A percentile compares a stretch with the other conserved stretches of the same genome.
Conservation (phyloP, 2,797 vertebrate species). For the Distichodus sexfasciatus region DNA sequence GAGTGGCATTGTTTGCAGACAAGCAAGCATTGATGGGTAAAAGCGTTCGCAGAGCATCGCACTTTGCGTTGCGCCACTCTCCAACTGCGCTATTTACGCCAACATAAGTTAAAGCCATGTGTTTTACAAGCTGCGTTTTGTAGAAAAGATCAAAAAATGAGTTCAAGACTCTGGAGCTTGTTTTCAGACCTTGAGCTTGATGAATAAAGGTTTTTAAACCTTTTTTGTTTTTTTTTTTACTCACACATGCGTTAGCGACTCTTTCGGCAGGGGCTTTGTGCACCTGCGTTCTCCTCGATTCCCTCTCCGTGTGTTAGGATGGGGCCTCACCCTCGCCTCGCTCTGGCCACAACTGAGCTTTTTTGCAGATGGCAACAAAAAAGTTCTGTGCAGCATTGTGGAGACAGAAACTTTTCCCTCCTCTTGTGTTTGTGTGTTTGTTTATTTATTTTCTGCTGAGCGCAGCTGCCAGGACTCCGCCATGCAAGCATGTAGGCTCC, state of each 20-base stretch:
- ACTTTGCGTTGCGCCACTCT: neutral
- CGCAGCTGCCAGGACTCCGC: conserved; percentile 61
- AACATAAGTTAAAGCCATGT: neutral
- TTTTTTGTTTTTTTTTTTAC: conserved; percentile 40
- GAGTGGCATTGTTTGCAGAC: conserved; percentile 76
- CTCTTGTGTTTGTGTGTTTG: conserved; percentile 67
- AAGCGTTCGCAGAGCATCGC: neutral
- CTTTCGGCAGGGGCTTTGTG: neutral
- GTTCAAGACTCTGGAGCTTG: neutral
- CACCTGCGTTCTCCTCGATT: conserved; percentile 30
- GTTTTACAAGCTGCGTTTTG: neutral
- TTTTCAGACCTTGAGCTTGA: conserved; percentile 11
- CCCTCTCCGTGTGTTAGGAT: neutral
- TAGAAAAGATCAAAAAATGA: neutral
- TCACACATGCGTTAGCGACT: conserved; percentile 35
- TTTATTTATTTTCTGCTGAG: conserved; percentile 77
- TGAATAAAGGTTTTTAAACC: neutral
- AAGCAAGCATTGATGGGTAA: conserved; percentile 70
- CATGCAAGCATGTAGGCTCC: conserved; percentile 73
- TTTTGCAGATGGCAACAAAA: conserved; percentile 72
- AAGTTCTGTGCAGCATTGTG: conserved; percentile 65
- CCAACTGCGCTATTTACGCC: conserved; percentile 1
- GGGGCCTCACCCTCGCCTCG: neutral
- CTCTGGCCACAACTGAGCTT: conserved; percentile 25
- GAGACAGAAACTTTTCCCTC: conserved; percentile 41